phyloP scores from a whole-genome alignment of 2,888 invertebrate genomes.

The Drosophila nigritarsus region DNA sequence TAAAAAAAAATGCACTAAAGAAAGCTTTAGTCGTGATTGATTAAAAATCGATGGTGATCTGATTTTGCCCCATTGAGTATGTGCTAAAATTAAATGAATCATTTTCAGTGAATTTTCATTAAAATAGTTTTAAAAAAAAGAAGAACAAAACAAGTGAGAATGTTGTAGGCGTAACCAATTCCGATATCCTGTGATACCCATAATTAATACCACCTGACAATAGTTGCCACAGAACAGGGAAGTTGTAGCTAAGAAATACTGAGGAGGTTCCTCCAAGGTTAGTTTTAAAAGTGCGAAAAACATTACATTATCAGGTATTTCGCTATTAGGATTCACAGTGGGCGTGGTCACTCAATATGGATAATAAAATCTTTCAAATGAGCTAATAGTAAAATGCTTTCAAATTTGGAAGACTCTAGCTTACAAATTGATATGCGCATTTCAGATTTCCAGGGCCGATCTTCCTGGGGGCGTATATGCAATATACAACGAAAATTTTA shows the following conservation, averaged over 20 bases:
- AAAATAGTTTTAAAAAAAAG: not conserved
- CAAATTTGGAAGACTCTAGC: not conserved
- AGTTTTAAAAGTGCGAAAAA: too few relatives aligned
- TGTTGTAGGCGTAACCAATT: not conserved
- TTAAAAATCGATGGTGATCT: not conserved
- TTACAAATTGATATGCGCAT: not conserved
- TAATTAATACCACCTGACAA: not conserved
- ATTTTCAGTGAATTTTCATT: not conserved
- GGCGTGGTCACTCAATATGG: too few relatives aligned
- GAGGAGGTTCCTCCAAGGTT: too few relatives aligned
- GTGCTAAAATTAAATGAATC: not conserved
- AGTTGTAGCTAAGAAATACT: not conserved
- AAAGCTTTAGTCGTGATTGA: not conserved
- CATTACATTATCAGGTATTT: too few relatives aligned
- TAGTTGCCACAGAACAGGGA: not conserved
- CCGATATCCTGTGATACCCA: not conserved
- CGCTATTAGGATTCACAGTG: too few relatives aligned
- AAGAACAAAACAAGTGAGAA: not conserved
- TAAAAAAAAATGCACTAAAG: not conserved
- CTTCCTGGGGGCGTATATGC: not conserved
- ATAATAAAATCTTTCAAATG: not conserved
- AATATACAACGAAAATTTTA: not conserved
- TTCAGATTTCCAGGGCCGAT: not conserved
- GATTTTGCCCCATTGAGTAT: not conserved
- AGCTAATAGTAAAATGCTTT: not conserved